A percentile compares a stretch with the other conserved stretches of the same genome.
These are phyloP conservation scores for Oreochromis grahami DNA, from an alignment of 2,797 vertebrate genomes.

Conservation along the genomic window DNA sequence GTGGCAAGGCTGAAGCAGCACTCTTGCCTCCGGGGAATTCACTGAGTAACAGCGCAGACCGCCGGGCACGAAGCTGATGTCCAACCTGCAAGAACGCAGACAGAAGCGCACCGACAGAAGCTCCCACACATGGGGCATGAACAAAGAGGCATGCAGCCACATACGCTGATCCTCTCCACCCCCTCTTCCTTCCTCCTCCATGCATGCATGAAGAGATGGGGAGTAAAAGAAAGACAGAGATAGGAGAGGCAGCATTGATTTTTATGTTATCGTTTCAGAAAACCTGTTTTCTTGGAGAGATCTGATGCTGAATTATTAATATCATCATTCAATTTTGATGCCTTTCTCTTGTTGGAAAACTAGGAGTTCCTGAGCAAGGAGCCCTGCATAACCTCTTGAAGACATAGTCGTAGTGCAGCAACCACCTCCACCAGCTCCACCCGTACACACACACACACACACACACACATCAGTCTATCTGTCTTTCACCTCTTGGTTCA, in stretches of 20 bases:
- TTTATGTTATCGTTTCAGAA: constrained; percentile 70
- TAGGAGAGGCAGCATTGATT: constrained; percentile 70
- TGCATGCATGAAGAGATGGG: constrained; percentile 26
- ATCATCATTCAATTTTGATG: constrained; percentile 80
- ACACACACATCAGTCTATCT: constrained; percentile 11
- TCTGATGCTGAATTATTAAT: constrained; percentile 80
- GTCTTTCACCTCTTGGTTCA: constrained; percentile 57
- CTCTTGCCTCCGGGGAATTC: constrained; percentile 40
- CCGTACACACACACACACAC: not conserved
- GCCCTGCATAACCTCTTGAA: constrained; percentile 37
- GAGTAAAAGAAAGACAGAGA: constrained; percentile 17
- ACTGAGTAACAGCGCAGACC: constrained; percentile 46
- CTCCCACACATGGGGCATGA: constrained; percentile 45
- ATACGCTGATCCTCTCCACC: constrained; percentile 26
- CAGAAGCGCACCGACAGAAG: constrained; percentile 30
- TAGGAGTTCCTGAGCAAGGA: constrained; percentile 63
- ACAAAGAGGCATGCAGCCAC: constrained; percentile 51
- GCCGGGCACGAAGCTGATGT: constrained; percentile 54
- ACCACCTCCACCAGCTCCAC: constrained; percentile 29
- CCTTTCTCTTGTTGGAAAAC: constrained; percentile 68
- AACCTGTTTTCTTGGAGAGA: constrained; percentile 75
- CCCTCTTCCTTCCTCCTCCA: constrained; percentile 22
- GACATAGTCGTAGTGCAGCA: constrained; percentile 9
- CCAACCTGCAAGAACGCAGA: constrained; percentile 37
- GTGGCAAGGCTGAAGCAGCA: constrained; percentile 46